These are phyloP conservation scores for Tachycineta bicolor DNA, from an alignment of 2,113 vertebrate species.

Conservation along the genomic window DNA sequence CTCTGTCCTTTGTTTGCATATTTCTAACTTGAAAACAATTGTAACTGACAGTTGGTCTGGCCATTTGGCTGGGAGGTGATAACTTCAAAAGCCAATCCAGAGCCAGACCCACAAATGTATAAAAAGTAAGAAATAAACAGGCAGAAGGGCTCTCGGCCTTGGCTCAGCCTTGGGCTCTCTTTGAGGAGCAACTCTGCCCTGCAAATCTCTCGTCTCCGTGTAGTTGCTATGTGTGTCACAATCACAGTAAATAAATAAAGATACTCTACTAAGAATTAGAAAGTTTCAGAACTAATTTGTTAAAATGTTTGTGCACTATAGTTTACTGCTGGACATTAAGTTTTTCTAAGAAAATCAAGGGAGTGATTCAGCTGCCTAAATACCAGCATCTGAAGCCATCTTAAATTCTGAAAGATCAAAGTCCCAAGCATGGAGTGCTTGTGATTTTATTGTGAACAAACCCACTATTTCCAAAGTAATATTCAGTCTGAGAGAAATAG, in stretches of 20 bases:
- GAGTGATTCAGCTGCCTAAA: not conserved
- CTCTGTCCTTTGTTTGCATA: no score
- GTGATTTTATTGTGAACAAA: not conserved
- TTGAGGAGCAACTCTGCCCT: no score
- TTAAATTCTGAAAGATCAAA: not conserved
- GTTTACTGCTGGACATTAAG: not conserved
- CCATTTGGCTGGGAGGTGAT: no score
- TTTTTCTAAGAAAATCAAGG: not conserved
- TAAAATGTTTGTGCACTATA: not conserved
- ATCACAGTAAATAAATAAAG: not conserved
- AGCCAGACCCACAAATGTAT: no score
- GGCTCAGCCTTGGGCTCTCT: no score
- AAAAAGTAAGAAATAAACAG: no score
- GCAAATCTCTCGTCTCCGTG: no score
- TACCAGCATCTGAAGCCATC: not conserved
- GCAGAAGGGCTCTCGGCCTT: no score
- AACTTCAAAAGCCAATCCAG: no score
- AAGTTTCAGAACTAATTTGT: not conserved
- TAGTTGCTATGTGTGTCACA: no score
- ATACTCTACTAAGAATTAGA: not conserved
- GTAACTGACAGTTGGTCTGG: no score
- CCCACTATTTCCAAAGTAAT: not conserved
- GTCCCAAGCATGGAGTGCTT: not conserved
- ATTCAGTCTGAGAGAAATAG: not conserved
- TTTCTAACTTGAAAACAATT: no score